Base-by-base conservation (phyloP, 2,797 vertebrate species). In the Trachops cirrhosus region DNA sequence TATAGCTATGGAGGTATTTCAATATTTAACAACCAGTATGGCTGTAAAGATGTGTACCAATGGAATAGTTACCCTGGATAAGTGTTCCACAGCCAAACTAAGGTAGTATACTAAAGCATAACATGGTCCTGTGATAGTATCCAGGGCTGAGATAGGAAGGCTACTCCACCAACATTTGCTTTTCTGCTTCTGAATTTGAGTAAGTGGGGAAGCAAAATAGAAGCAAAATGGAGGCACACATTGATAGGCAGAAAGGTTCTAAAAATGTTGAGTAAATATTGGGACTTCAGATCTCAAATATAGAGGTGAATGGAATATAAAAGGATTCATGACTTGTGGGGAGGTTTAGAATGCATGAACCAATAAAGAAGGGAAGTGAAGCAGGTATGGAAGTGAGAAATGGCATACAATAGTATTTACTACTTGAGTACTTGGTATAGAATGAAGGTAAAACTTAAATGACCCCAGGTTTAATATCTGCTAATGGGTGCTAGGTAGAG, bases 361-460 rank as follows among this genome's bases (percentile, higher is more conserved):
- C 79, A 71, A 44, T 50, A 52, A 86, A 90, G 68, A 86, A 84
- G 12, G 34, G 74, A 86, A 91, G 37, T 15, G 9, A 26, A 57
- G 22, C 39, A 78, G 48, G 14, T 67, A 24, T 59, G 57, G n/a
- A 59, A 94, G 64, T 86, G 32, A 94, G 64, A 86, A 91, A 32
- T 89, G 39, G 26, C 74, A 67, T 41, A 24, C 29, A 34, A 37
- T 77, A 77, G 41, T 26, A 82, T 46, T 93, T 41, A 46, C 67
- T 82, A 80, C 52, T 92, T 74, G 48, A 29, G 50, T 82, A 73
- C 77, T 94, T 78, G 54, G 24, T 78, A 14, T 90, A 86, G n/a
- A 83, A 90, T 78, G 57, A 73, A 68, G 62, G 24, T 68, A 82
- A 94, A 75, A 24, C 89, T 92, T 79, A 94, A 95, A 94, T 89